phyloP scores from a whole-genome alignment of 2,797 vertebrate species.

The Cetoscarus ocellatus region DNA sequence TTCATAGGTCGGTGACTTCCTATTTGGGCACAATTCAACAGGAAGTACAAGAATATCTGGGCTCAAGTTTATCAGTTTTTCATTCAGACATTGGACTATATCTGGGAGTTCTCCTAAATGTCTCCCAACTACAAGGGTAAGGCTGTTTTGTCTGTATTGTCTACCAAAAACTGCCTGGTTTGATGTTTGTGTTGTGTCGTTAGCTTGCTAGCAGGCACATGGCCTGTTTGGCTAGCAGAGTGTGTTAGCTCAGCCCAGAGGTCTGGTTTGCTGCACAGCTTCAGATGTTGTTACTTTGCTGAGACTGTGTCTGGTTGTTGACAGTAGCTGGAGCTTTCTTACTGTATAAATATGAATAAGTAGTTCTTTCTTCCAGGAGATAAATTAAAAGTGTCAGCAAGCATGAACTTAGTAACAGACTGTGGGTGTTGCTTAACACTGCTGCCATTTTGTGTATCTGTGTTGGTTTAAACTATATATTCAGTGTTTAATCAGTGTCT shows the following conservation, averaged over 20 bases:
- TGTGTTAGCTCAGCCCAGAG: background rate
- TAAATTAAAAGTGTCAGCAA: conserved; percentile 45
- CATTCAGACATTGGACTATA: background rate
- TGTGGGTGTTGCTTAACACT: conserved; percentile 46
- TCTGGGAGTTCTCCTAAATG: background rate
- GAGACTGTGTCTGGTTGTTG: conserved; percentile 26
- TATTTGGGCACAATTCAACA: background rate
- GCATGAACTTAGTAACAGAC: conserved; percentile 37
- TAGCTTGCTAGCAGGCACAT: background rate
- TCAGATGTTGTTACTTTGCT: background rate
- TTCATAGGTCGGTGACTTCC: background rate
- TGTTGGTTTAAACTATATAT: background rate
- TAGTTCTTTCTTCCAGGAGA: conserved; percentile 14
- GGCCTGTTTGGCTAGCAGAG: background rate
- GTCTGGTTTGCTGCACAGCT: conserved; percentile 9
- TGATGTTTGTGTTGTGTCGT: background rate
- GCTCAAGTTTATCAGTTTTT: background rate
- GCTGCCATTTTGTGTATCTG: conserved; percentile 20
- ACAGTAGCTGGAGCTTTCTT: conserved; percentile 38
- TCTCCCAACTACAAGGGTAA: conserved; percentile 10
- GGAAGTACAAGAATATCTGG: background rate
- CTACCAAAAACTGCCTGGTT: background rate
- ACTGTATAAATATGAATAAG: conserved; percentile 42
- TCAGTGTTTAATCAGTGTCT: background rate
- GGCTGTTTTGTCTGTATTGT: background rate